These are phyloP conservation scores for Polyommatus icarus DNA, from an alignment of 2,888 invertebrate species.

Conservation along the genomic window DNA sequence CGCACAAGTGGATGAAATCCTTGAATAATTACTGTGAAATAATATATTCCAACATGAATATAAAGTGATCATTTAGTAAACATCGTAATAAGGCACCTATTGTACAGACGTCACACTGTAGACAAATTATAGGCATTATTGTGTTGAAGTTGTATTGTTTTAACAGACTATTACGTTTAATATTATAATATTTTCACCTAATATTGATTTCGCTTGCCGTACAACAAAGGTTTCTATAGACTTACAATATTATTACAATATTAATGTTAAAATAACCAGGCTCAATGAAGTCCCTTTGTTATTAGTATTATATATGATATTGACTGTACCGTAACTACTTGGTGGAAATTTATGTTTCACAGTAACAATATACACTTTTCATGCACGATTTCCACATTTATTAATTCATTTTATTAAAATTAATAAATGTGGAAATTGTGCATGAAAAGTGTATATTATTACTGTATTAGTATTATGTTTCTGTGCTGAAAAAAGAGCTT, in stretches of 20 bases:
- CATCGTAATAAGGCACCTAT: not conserved
- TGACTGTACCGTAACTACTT: no score
- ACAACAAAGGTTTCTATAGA: slow-evolving; percentile 2
- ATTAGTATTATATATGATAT: not conserved
- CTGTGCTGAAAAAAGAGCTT: not conserved
- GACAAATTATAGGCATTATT: not conserved
- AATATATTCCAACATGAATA: not conserved
- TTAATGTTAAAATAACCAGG: not conserved
- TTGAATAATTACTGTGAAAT: not conserved
- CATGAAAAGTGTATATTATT: no score
- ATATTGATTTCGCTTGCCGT: not conserved
- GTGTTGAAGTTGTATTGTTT: not conserved
- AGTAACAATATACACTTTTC: no score
- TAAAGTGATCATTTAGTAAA: not conserved
- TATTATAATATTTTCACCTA: not conserved
- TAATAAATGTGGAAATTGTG: no score
- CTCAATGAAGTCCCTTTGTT: not conserved
- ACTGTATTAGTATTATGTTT: not conserved
- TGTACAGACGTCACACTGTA: not conserved
- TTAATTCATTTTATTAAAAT: no score
- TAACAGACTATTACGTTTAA: not conserved
- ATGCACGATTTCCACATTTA: no score
- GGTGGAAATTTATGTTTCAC: no score
- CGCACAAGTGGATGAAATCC: not conserved
- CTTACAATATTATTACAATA: not conserved